Base-by-base conservation (phyloP, 2,888 invertebrate species). In the Eurytoma californica region DNA sequence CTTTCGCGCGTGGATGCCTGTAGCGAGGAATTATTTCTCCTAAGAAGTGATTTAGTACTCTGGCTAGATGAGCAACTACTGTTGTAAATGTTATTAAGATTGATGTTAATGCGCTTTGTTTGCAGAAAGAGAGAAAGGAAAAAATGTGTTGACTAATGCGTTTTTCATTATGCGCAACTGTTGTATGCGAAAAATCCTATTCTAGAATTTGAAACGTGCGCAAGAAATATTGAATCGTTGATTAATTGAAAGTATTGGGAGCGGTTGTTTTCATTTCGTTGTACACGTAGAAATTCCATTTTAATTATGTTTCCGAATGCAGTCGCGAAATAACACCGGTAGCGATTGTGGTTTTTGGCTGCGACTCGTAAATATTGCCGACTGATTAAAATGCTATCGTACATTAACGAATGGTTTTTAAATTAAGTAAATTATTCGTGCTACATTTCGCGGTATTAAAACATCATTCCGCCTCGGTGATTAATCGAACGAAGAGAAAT, bases 321-420 rank as follows among this genome's bases (percentile, higher is more conserved):
- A 51, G 20, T 30, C 49, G 53, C 63, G 57, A 49, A 70, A 70
- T 58, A 65, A 60, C 20, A 74, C 28, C 47, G 39, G 30, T 47
- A 51, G 49, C 51, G 14, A 28, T 57, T 39, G 63, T n/a, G 76
- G 63, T 57, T 61, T 70, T 51, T n/a, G 24, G 16, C 28, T 7
- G 61, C 47, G 14, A 24, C 61, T 58, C 73, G 65, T 73, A 66
- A 66, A 74, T 69, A 67, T 47, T 55, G 69, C 18, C 69, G 55
- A 20, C 24, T 61, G 20, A 68, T 68, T 60, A 72, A 66, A 70
- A 39, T 72, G 60, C 72, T 24, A 72, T 60, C 49, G 28, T 5
- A 47, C 53, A 61, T 61, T 61, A 69, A 63, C 9, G 49, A 73
- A 57, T 30, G 55, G 24, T 57, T 57, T 66, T 66, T 55, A 65